Conservation (phyloP, 2,888 invertebrate genomes). For the Apoderus coryli region DNA sequence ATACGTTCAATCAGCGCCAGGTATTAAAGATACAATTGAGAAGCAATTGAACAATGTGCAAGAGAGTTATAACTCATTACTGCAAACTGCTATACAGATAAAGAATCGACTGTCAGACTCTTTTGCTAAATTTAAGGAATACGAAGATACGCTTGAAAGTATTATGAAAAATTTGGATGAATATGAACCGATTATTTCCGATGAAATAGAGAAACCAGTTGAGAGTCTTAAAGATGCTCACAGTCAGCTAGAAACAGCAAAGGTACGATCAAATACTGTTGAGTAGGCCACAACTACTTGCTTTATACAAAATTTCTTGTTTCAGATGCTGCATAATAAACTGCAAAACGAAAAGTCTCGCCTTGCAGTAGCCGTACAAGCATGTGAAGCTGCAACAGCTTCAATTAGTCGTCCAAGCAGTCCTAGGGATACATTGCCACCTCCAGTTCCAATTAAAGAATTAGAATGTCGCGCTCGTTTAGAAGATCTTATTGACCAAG, state of each 20-base stretch:
- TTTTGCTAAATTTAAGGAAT: constrained; percentile 82
- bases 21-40: constrained; percentile 63
- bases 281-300: no score
- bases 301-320: no score
- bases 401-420: constrained; percentile 83
- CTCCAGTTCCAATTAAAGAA: constrained; percentile 74
- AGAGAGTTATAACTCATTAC: constrained; percentile 80
- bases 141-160: constrained; percentile 77
- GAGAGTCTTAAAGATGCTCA: constrained; percentile 61
- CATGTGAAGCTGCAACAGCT: constrained; percentile 85
- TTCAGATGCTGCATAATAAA: constrained; percentile 59
- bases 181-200: constrained; percentile 61
- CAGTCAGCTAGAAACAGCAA: constrained; percentile 57
- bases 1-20: constrained; percentile 56
- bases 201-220: constrained; percentile 59
- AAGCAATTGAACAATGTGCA: constrained; percentile 81
- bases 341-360: constrained; percentile 80
- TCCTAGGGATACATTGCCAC: constrained; percentile 71
- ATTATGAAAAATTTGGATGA: constrained; percentile 69
- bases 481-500: constrained; percentile 88
- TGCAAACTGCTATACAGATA: constrained; percentile 83
- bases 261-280: no score
- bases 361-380: constrained; percentile 74
- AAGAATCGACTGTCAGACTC: constrained; percentile 78
- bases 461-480: constrained; percentile 69